Percentiles rank a stretch among this genome's conserved stretches.
phyloP scores from a whole-genome alignment of 2,113 vertebrate genomes.

The Embiotoca jacksoni region DNA sequence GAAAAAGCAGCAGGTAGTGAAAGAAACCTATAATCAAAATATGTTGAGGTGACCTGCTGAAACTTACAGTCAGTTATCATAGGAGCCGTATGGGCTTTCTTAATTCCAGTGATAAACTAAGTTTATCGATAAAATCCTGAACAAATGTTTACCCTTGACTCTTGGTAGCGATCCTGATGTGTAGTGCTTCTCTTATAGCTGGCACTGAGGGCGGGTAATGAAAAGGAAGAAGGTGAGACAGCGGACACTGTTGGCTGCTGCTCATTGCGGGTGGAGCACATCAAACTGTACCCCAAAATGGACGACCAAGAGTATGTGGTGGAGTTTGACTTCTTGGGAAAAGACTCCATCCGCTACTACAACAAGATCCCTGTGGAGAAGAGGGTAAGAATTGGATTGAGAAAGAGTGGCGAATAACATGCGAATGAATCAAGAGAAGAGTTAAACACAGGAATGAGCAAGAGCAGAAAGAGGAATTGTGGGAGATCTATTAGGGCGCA shows the following conservation, averaged over 20 bases:
- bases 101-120: neutral
- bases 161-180: neutral
- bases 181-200: conserved; percentile 80
- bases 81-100: neutral
- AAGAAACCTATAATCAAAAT: neutral
- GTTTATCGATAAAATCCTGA: neutral
- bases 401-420: neutral
- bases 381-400: conserved; percentile 86
- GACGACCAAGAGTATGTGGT: conserved; percentile 96
- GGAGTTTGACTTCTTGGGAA: conserved; percentile 97
- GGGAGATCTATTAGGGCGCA: neutral
- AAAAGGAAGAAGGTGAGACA: conserved; percentile 97
- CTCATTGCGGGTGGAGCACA: conserved; percentile 95
- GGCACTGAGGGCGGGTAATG: conserved; percentile 96
- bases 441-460: too few relatives aligned
- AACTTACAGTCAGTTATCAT: neutral
- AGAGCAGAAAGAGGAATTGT: neutral
- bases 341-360: conserved; percentile 98
- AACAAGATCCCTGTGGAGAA: conserved; percentile 98
- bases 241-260: conserved; percentile 97
- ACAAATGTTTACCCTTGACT: neutral
- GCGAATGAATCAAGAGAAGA: neutral
- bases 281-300: conserved; percentile 91
- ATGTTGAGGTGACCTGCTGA: neutral
- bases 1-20: too few relatives aligned